A percentile compares a stretch with the other conserved stretches of the same genome.
phyloP scores from a whole-genome alignment of 2,113 vertebrate genomes.

The Anarhynchus alexandrinus region DNA sequence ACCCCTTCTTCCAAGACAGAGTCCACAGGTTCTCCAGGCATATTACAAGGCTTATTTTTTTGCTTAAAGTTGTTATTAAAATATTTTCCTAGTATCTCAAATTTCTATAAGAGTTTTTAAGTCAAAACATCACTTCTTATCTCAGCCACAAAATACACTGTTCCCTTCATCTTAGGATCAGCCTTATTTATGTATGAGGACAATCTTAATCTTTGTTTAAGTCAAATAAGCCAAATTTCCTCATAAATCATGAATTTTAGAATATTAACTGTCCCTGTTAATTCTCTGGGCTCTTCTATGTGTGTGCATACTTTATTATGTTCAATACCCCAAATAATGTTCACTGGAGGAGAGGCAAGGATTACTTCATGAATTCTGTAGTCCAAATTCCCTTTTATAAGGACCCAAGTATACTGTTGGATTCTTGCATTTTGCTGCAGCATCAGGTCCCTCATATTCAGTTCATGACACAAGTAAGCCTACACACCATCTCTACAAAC shows the following conservation, averaged over 20 bases:
- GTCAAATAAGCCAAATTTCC: not conserved
- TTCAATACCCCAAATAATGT: not conserved
- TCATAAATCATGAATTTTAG: not conserved
- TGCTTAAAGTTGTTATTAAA: not conserved
- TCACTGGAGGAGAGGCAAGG: not conserved
- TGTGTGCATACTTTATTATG: accelerated
- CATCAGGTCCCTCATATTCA: not conserved
- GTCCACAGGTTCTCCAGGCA: not conserved
- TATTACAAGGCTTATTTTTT: not conserved
- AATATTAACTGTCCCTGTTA: not conserved
- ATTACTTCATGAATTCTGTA: not conserved
- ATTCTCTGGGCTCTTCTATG: not conserved
- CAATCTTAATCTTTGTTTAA: not conserved
- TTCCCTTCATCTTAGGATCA: not conserved
- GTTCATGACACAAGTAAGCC: not conserved
- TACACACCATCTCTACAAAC: too few species aligned
- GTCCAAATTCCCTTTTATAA: not conserved
- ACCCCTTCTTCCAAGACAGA: not conserved
- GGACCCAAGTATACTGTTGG: accelerated
- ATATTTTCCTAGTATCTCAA: not conserved
- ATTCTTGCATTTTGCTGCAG: not conserved
- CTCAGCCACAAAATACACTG: not conserved
- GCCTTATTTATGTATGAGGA: not conserved
- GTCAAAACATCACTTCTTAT: not conserved
- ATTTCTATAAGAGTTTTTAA: not conserved